phyloP scores from a whole-genome alignment of 2,113 vertebrate genomes.

The Plecotus auritus region DNA sequence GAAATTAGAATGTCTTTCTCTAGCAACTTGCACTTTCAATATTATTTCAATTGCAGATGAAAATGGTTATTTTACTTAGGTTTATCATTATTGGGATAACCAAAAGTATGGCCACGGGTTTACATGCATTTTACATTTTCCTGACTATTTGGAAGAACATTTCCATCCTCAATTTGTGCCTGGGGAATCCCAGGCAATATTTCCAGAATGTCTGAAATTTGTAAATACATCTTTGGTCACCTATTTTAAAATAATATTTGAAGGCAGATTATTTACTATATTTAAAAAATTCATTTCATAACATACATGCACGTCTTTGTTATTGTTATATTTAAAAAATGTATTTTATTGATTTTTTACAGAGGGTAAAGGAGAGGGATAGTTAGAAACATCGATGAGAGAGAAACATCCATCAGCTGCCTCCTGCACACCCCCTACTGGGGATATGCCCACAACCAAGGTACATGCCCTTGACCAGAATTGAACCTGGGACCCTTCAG shows the following conservation, averaged over 20 bases:
- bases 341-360: too few species aligned
- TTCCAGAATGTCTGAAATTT: background rate
- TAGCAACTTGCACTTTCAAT: background rate
- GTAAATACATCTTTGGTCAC: background rate
- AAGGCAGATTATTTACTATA: background rate
- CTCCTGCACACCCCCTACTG: too few species aligned
- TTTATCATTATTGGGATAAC: background rate
- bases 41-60: background rate
- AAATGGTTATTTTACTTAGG: background rate
- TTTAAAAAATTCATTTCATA: background rate
- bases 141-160: background rate
- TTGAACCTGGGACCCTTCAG: too few species aligned
- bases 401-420: too few species aligned
- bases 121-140: background rate
- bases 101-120: background rate
- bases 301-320: background rate
- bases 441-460: too few species aligned
- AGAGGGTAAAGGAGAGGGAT: too few species aligned
- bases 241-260: background rate
- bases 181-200: background rate
- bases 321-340: too few species aligned
- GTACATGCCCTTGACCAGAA: too few species aligned
- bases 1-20: background rate
- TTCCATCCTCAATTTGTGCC: accelerated
- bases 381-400: too few species aligned